These are phyloP conservation scores for Hemaris fuciformis DNA, from an alignment of 2,888 invertebrate species.

Conservation along the genomic window DNA sequence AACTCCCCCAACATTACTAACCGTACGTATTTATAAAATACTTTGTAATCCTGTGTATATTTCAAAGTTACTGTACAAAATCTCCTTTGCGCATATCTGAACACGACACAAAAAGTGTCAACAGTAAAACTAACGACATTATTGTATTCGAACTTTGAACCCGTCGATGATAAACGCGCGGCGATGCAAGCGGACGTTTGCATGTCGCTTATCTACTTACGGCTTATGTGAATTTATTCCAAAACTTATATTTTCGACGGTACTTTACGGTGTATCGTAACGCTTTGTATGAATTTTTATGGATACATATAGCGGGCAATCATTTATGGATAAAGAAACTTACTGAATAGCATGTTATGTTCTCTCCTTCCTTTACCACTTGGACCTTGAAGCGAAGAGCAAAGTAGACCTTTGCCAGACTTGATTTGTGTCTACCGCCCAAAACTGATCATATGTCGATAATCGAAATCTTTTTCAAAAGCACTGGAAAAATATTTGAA, in stretches of 20 bases:
- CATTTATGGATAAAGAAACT: neutral
- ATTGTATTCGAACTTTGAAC: slow-evolving; percentile 69
- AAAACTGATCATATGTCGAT: no score
- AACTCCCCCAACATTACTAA: neutral
- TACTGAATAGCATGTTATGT: neutral
- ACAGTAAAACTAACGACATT: slow-evolving; percentile 38
- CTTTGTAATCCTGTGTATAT: neutral
- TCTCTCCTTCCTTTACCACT: no score
- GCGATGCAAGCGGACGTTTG: slow-evolving; percentile 48
- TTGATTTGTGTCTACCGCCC: no score
- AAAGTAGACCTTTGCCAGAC: no score
- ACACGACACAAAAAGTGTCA: slow-evolving; percentile 26
- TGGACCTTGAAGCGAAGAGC: no score
- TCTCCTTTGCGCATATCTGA: slow-evolving; percentile 16
- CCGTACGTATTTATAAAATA: neutral
- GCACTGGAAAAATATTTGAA: no score
- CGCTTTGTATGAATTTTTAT: neutral
- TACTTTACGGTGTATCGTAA: no score
- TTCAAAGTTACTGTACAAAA: neutral
- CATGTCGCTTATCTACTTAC: slow-evolving; percentile 61
- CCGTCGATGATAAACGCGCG: slow-evolving; percentile 59
- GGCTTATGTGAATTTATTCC: slow-evolving; percentile 28
- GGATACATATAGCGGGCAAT: neutral
- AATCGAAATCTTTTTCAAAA: no score
- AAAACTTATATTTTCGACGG: slow-evolving; percentile 3